Conservation (phyloP, 2,797 vertebrate species). For the Ispidina lecontei region DNA sequence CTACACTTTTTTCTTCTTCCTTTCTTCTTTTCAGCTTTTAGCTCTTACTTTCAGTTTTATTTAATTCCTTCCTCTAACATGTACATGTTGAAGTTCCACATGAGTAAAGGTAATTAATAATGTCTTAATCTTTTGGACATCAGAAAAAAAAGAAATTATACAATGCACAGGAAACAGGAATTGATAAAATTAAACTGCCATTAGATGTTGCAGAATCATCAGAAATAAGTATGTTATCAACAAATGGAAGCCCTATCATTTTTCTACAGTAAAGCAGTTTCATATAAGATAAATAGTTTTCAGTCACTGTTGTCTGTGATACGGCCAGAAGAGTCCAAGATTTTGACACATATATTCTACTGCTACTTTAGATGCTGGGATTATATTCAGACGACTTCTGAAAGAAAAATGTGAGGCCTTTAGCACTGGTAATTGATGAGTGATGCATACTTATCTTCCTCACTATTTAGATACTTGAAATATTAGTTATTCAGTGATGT, state of each 20-base stretch:
- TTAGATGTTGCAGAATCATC: constrained; percentile 64
- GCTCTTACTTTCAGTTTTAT: neutral
- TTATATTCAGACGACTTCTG: constrained; percentile 61
- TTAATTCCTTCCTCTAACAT: constrained; percentile 8
- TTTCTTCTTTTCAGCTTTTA: neutral
- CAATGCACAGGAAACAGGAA: constrained; percentile 29
- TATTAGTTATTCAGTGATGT: neutral
- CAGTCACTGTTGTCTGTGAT: constrained; percentile 70
- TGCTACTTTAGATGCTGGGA: constrained; percentile 46
- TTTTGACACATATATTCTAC: constrained; percentile 76
- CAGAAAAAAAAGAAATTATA: constrained; percentile 39
- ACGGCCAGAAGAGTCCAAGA: constrained; percentile 39
- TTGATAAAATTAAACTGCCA: constrained; percentile 64
- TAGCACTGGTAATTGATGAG: constrained; percentile 16
- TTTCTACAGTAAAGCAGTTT: constrained; percentile 74
- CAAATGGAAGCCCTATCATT: constrained; percentile 72
- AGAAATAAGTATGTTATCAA: constrained; percentile 74
- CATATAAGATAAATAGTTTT: constrained; percentile 76
- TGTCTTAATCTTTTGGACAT: constrained; percentile 59
- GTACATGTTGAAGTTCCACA: constrained; percentile 2
- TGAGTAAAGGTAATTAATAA: constrained; percentile 54
- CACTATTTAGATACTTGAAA: constrained; percentile 10
- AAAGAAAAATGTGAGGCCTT: constrained; percentile 52
- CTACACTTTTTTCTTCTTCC: neutral
- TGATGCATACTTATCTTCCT: constrained; percentile 21